Base-by-base conservation (phyloP, 2,113 vertebrate genomes). In the Marmota monax region DNA sequence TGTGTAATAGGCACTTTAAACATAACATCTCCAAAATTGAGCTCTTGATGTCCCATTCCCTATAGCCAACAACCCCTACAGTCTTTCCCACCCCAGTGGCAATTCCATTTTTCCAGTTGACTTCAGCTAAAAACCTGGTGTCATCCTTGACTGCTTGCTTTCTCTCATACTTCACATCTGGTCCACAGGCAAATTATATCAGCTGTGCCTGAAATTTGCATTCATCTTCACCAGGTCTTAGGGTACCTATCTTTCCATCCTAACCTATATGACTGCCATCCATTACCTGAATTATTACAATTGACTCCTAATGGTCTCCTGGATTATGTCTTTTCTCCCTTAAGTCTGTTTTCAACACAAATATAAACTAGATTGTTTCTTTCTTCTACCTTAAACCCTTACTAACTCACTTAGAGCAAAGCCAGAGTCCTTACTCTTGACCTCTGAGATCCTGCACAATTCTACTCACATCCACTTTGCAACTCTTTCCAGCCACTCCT, bases 321-420 rank as follows among this genome's bases (percentile, higher is more conserved):
- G 72, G 32, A 37, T 53, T 82, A n/a, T 86, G 69, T 39, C 27
- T 56, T 72, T 82, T 32, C 29, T n/a, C 23, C 22, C 39, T 94
- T 70, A 32, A 94, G n/a, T 79, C 65, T 88, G 22, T 89, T 79
- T 88, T 77, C 74, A 77, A n/a, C 65, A 84, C n/a, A 79, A 79
- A 78, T 73, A 25, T 58, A 51, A 65, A 22, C 53, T 89, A 86
- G 29, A 89, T 45, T 58, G 7, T 69, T 20, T 72, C 72, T 11
- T 51, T n/a, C 45, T 48, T 87, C 58, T 92, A 32, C 39, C 70
- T 8, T 56, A 32, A 79, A 61, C 2, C 22, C 25, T 16, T 77
- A 45, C 39, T 65, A 7, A 69, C 4, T 17, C 48, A 72, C 58
- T 79, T 27, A 67, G 39, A 78, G 20, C 10, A 76, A 87, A 78